These are phyloP conservation scores for Electrona antarctica DNA, from an alignment of 2,113 vertebrate species.

Conservation along the genomic window DNA sequence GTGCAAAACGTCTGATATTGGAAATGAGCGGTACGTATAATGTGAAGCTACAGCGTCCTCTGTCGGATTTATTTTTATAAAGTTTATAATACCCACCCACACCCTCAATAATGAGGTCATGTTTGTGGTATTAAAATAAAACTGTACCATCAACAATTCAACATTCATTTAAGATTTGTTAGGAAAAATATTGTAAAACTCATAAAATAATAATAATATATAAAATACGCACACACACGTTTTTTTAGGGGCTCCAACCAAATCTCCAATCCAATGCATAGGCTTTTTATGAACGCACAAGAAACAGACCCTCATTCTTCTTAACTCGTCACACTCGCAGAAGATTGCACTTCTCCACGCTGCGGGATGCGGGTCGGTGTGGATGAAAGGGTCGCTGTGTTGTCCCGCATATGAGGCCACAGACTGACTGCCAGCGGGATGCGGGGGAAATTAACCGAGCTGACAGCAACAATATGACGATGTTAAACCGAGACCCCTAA, in stretches of 20 bases:
- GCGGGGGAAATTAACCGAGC: slow-evolving; percentile 40
- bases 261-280: too few relatives aligned
- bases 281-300: slow-evolving; percentile 25
- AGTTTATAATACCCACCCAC: too few relatives aligned
- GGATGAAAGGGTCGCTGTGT: slow-evolving; percentile 55
- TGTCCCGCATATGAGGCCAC: slow-evolving; percentile 45
- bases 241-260: too few relatives aligned
- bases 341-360: slow-evolving; percentile 47
- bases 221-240: too few relatives aligned
- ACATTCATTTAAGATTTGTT: too few relatives aligned
- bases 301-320: slow-evolving; percentile 50
- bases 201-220: too few relatives aligned
- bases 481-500: too few relatives aligned
- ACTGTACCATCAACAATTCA: too few relatives aligned
- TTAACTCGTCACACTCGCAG: slow-evolving; percentile 15
- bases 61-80: slow-evolving; percentile 33
- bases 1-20: too few relatives aligned
- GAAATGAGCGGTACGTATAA: background rate
- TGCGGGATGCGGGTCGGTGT: slow-evolving; percentile 28
- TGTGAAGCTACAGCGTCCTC: slow-evolving; percentile 55
- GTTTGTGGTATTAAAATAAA: too few relatives aligned
- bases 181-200: too few relatives aligned
- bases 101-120: too few relatives aligned
- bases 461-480: slow-evolving; percentile 47
- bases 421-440: slow-evolving; percentile 30